Evolutionary conservation across 2,888 invertebrate species (phyloP).

Genomic region (Epinotia bilunana): DNA sequence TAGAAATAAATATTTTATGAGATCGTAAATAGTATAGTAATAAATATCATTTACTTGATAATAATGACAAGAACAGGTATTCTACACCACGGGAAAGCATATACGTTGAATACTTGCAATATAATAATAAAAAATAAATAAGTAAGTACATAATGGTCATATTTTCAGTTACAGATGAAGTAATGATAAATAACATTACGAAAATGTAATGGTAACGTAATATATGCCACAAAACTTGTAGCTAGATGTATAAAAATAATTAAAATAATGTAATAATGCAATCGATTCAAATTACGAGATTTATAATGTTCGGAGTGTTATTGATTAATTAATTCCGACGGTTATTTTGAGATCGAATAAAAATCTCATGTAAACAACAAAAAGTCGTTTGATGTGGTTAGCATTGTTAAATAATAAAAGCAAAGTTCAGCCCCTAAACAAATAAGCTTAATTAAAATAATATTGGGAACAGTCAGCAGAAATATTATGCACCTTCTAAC

Average conservation of each 20-base stretch:
- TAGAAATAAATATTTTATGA: conserved; percentile 43
- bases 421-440: conserved; percentile 77
- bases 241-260: background rate
- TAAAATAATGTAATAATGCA: conserved; percentile 14
- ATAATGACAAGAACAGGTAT: background rate
- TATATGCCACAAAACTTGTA: conserved; percentile 5
- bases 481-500: conserved; percentile 78
- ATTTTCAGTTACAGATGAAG: background rate
- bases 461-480: conserved; percentile 76
- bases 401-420: conserved; percentile 69
- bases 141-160: background rate
- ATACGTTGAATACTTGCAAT: conserved; percentile 27
- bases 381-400: conserved; percentile 46
- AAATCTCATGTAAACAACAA: conserved; percentile 36
- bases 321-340: conserved; percentile 40
- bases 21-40: conserved; percentile 57
- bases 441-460: conserved; percentile 70
- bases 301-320: conserved; percentile 27
- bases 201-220: conserved; percentile 4
- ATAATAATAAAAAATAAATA: conserved; percentile 16
- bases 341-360: conserved; percentile 23
- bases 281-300: conserved; percentile 10
- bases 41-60: conserved; percentile 44
- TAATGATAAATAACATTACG: conserved; percentile 2
- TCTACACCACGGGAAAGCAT: conserved; percentile 30